These are phyloP conservation scores for Drosophila cognata DNA, from an alignment of 2,888 invertebrate genomes.

Conservation along the genomic window DNA sequence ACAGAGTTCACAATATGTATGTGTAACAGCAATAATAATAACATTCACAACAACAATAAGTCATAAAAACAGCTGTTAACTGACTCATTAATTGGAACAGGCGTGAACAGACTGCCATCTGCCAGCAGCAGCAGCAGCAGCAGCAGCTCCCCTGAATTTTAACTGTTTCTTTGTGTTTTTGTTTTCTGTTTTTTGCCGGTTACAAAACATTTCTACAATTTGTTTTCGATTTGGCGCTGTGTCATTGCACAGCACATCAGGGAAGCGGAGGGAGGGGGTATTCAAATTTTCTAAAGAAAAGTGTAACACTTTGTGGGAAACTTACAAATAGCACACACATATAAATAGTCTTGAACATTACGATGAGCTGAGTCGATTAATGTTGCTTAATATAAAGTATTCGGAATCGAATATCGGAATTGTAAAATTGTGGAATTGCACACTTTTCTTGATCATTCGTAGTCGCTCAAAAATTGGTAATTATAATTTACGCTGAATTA, in stretches of 20 bases:
- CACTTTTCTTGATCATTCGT: background rate
- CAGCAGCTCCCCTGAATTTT: constrained; percentile 44
- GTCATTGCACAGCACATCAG: constrained; percentile 40
- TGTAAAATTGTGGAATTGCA: background rate
- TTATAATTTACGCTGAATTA: background rate
- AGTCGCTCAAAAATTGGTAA: background rate
- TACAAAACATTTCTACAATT: constrained; percentile 70
- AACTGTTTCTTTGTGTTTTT: constrained; percentile 53
- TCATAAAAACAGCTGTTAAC: constrained; percentile 65
- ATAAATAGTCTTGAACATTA: background rate
- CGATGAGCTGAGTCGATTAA: background rate
- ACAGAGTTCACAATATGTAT: constrained; percentile 12
- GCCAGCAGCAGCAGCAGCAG: constrained; percentile 1
- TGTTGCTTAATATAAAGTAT: background rate
- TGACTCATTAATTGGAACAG: constrained; percentile 67
- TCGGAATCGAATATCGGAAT: background rate
- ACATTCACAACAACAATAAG: constrained; percentile 23
- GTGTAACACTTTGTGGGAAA: background rate
- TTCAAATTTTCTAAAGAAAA: constrained; percentile 8
- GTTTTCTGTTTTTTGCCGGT: constrained; percentile 54
- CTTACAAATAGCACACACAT: background rate
- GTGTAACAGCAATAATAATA: constrained; percentile 11
- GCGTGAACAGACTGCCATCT: constrained; percentile 42
- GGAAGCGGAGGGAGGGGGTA: background rate
- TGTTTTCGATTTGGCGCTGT: constrained; percentile 50